Evolutionary conservation across 2,888 invertebrate species (phyloP), one percentile per base, ranked within the genome.

Genomic region (Tipula helvola): DNA sequence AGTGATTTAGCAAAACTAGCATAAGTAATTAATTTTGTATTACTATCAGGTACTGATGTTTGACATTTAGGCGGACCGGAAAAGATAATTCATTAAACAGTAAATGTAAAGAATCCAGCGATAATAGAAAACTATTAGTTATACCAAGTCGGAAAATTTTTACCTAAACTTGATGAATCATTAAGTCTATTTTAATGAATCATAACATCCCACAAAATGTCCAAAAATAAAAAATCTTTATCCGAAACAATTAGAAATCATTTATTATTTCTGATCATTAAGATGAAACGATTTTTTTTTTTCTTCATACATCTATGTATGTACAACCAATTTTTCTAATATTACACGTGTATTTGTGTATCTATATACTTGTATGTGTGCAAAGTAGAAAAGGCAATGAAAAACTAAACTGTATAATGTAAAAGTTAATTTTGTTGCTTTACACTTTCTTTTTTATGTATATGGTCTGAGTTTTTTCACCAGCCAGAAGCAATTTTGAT

Each of bases 131-230:
- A 71, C 71, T 71, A 71, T 71, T 71, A 71, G 71, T 71, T 28
- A 52, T 44, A 39, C 3, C 16, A 28, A 57, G 16, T 18, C 18
- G 57, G 18, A 57, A 7, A 71, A 71, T 71, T 8, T 71, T 71
- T 71, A 71, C 71, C 71, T 71, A 71, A 71, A 71, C 71, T 71
- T 71, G 71, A 71, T 71, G 71, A 71, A 71, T 71, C 71, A 71
- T 71, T 71, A 71, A 71, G 71, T 71, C 18, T 71, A 71, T 71
- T 71, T 28, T 71, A 71, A 71, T 71, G 71, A 71, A 71, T 71
- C 71, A 28, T 71, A 71, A 71, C 71, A 71, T 71, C 71, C 71
- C 71, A 71, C 71, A 71, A 71, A 41, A 71, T 71, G 71, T 71
- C 71, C 71, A 71, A 71, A 0, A 71, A 71, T 8, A 71, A 71